Evolutionary conservation across 2,888 invertebrate species (phyloP), one percentile per base, ranked within the genome.

Genomic region (Amphipyra berbera): DNA sequence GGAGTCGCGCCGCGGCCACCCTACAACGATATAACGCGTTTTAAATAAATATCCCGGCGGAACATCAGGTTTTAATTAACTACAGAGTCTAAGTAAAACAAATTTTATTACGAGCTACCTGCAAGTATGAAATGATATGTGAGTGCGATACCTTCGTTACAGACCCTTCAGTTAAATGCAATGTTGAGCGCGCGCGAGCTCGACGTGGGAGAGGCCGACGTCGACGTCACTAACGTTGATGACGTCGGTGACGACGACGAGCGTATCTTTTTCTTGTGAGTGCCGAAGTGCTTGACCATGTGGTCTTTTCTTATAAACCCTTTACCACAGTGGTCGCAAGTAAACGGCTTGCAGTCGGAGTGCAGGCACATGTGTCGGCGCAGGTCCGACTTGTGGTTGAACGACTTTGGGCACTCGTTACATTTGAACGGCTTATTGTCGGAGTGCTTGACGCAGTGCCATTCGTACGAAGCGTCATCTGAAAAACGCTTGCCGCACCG

Each of bases 241-340:
- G 91, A 84, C 21, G 86, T 78, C 33, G 88, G 83, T n/a, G 88
- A 82, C n/a, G 88, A 78, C 4, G 90, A 84, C 41, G 90, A 80
- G 61, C 93, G 91, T 61, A 90, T 84, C 69, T 89, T 93, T 83
- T 96, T 96, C 87, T 96, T 96, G 92, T 98, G 98, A 54, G 97
- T 98, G 79, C 97, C 97, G 78, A 96, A 95, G 89, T 98, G 98
- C 89, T 98, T 98, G 75, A 97, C 96, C 98, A 98, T 97, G 91
- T 98, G 98, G 92, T 98, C 98, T 91, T 98, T 97, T 76, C 98
- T 96, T 81, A 98, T 98, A 90, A 98, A 98, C 53, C 98, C 97
- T 90, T 98, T 98, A 67, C 96, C 96, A 90, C 98, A 98, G 69
- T 96, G 96, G 78, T 96, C 96, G 91, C 98, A 98, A 71, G 96